Evolutionary conservation across 2,797 vertebrate genomes (phyloP), one percentile per base, ranked within the genome.

Genomic region (Acomys russatus): DNA sequence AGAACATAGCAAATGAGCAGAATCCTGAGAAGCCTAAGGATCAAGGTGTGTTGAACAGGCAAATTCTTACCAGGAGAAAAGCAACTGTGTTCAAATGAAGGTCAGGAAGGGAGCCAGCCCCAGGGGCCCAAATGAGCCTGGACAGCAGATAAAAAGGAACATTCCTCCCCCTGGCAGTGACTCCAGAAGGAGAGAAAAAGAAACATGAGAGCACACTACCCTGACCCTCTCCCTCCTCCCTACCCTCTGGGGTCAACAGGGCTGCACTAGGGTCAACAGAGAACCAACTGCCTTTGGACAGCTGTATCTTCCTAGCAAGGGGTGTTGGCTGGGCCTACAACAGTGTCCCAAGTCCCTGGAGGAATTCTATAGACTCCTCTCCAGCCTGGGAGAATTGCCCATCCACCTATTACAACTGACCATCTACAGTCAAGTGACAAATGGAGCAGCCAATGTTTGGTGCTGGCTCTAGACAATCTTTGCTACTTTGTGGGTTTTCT

Each of bases 361-460:
- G 88, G 68, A 78, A 97, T 66, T 90, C 85, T 71, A 94, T 20
- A 90, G 85, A 89, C 49, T 95, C 91, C 97, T 98, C 95, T 98
- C 97, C 97, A 98, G 97, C 94, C 89, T 94, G 56, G 87, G 70
- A 98, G 96, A 92, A 84, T 92, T 95, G 88, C 78, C 91, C 74
- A 56, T 63, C 88, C 96, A 77, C 89, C 96, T 96, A 95, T 94
- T 94, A 71, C 38, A 97, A 96, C 94, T 97, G 93, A 90, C 74
- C 51, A 23, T 89, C 95, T 92, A 96, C 28, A 94, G 96, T 44
- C 23, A 38, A 25, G 35, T 14, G 76, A 94, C 95, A 98, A 70
- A 91, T 97, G 94, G 63, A 97, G 63, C 49, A 96, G 96, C 88
- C 97, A 97, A 98, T 79, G n/a, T 82, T 17, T 59, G 56, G 56